Conservation (phyloP, 2,113 vertebrate genomes). For the Oryzias melastigma region DNA sequence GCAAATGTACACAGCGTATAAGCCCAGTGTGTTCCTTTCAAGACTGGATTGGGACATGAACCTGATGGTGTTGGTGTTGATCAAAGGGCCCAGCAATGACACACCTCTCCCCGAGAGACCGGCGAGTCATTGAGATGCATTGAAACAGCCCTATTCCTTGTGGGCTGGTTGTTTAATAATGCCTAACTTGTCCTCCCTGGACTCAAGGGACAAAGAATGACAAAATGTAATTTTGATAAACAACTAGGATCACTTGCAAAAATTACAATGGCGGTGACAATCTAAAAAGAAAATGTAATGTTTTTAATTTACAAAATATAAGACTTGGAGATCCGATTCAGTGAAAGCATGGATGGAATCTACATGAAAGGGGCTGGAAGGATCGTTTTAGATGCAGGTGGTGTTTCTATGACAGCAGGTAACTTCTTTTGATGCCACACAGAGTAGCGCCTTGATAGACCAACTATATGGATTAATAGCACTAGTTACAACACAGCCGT, state of each 20-base stretch:
- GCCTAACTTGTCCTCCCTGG: conserved; percentile 16
- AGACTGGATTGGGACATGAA: conserved; percentile 63
- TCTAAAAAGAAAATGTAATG: not conserved
- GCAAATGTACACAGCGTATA: conserved; percentile 73
- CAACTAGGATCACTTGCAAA: not conserved
- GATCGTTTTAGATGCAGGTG: conserved; percentile 50
- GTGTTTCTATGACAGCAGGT: conserved; percentile 51
- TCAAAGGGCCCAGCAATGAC: conserved; percentile 67
- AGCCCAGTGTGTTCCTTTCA: conserved; percentile 68
- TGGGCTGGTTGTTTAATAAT: conserved; percentile 47
- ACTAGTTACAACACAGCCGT: conserved; percentile 75
- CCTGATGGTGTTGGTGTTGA: conserved; percentile 70
- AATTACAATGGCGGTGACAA: not conserved
- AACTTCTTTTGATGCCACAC: conserved; percentile 54
- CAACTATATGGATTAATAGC: conserved; percentile 82
- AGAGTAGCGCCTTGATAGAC: conserved; percentile 68
- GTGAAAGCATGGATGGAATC: conserved; percentile 6
- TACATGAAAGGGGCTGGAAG: conserved; percentile 32
- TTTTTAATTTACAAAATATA: not conserved
- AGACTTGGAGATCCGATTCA: not conserved
- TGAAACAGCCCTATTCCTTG: conserved; percentile 46
- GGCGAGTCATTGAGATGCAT: conserved; percentile 53
- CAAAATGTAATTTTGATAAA: conserved; percentile 1
- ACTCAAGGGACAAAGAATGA: not conserved
- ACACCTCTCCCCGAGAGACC: conserved; percentile 46